A percentile compares a stretch with the other conserved stretches of the same genome.
Conservation (phyloP, 2,797 vertebrate species). For the Fistularia commersonii region DNA sequence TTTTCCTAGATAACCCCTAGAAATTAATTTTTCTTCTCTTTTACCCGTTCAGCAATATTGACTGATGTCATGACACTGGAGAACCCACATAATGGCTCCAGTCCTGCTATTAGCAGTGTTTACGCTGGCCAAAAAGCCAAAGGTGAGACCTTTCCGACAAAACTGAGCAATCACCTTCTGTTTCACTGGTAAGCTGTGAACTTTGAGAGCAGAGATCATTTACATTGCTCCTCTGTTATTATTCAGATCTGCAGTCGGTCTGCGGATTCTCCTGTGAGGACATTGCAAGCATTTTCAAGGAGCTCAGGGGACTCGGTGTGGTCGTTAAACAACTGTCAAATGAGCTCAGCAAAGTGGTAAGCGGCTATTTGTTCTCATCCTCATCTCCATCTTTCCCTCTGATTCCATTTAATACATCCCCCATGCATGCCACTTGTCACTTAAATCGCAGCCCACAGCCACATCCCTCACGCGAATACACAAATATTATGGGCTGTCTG, state of each 20-base stretch:
- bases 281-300: slow-evolving; percentile 88
- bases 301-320: slow-evolving; percentile 87
- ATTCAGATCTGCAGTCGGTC: slow-evolving; percentile 82
- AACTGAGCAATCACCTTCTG: neutral
- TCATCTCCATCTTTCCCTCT: neutral
- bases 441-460: slow-evolving; percentile 52
- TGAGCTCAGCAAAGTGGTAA: slow-evolving; percentile 89
- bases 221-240: slow-evolving; percentile 12
- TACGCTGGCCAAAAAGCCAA: slow-evolving; percentile 94
- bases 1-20: neutral
- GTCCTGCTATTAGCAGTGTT: slow-evolving; percentile 91
- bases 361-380: slow-evolving; percentile 47
- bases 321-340: slow-evolving; percentile 87
- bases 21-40: slow-evolving; percentile 12
- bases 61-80: slow-evolving; percentile 85
- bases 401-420: slow-evolving; percentile 39
- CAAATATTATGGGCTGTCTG: slow-evolving; percentile 65
- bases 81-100: slow-evolving; percentile 91
- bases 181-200: slow-evolving; percentile 1
- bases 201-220: slow-evolving; percentile 18
- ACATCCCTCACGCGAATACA: slow-evolving; percentile 70
- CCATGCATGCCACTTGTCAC: slow-evolving; percentile 58
- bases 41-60: slow-evolving; percentile 61
- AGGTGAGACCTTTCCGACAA: slow-evolving; percentile 59
- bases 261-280: slow-evolving; percentile 97